Evolutionary conservation across 2,888 invertebrate genomes (phyloP), one percentile per base, ranked within the genome.

Genomic region (Mimachlamys varia): DNA sequence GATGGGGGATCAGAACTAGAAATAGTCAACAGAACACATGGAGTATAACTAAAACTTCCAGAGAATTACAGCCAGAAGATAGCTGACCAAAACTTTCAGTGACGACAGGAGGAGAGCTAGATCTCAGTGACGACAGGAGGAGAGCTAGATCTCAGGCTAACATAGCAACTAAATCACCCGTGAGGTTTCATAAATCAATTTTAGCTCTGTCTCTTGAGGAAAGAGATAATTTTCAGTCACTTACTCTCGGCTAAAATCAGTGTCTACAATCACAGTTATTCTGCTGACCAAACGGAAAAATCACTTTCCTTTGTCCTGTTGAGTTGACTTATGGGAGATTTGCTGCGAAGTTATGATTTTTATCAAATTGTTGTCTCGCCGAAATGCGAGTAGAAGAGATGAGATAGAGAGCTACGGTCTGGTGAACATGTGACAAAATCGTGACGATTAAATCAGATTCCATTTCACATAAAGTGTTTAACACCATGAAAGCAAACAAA

Each of bases 361-460:
- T 76, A 76, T 76, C 76, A 76, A 76, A 76, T 76, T 76, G 76
- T 76, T 76, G 76, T 76, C 76, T 76, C 76, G 76, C 76, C 76
- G 76, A 76, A 76, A 58, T n/a, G 58, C 22, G 58, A 58, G 76
- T 76, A 76, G 27, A 27, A 76, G 33, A 22, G 33, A 33, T 12
- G 76, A 76, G 76, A 76, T 76, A 76, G 76, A 76, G 76, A 33
- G 33, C 0, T 10, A 76, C 33, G 33, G 76, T 76, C 76, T 76
- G 33, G 76, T 76, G 76, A 76, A 33, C 76, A 76, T 27, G 27
- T 76, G 76, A 76, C 76, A 33, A 76, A 76, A 33, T 76, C 76
- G 76, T 76, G 76, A 17, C 12, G 76, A 76, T 76, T 76, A 76
- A 33, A 76, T 76, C 76, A 7, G 76, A 3, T 76, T 76, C 76